Evolutionary conservation across 1,140 invertebrate genomes (phyloP).

Genomic region (Zaprionus gabonicus): DNA sequence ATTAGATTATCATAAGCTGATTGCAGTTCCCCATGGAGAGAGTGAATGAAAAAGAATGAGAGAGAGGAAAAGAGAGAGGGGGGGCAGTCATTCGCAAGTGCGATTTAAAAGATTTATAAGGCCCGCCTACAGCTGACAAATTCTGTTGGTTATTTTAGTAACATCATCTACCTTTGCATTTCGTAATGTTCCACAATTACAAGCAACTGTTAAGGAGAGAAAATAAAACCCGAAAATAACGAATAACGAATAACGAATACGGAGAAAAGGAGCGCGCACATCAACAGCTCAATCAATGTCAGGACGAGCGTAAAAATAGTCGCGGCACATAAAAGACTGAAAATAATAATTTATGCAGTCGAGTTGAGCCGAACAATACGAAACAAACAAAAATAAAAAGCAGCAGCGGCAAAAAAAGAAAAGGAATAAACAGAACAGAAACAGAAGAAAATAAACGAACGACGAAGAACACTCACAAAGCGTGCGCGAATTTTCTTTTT

Average conservation of each 20-base stretch:
- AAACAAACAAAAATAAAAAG: constrained; percentile 12
- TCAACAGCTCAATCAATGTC: constrained; percentile 77
- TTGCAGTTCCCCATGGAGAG: not conserved
- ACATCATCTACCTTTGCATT: not conserved
- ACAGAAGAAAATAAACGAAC: constrained; percentile 1
- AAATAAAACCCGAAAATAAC: constrained; percentile 23
- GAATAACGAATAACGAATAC: constrained; percentile 1
- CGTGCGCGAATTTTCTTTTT: constrained; percentile 21
- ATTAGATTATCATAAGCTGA: constrained; percentile 41
- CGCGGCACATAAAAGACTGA: constrained; percentile 52
- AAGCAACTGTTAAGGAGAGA: constrained; percentile 9
- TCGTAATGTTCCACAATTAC: constrained; percentile 65
- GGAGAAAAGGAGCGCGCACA: constrained; percentile 19
- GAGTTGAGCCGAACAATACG: constrained; percentile 54
- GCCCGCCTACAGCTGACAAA: not conserved
- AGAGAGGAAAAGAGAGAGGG: too few relatives aligned
- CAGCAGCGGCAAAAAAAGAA: constrained; percentile 2
- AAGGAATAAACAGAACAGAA: not conserved
- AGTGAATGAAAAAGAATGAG: not conserved
- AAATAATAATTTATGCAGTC: constrained; percentile 78
- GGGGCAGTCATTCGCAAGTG: not conserved
- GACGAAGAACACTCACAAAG: constrained; percentile 18
- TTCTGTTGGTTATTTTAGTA: not conserved
- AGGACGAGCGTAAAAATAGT: constrained; percentile 58
- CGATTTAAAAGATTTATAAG: constrained; percentile 6